phyloP scores from a whole-genome alignment of 2,113 vertebrate genomes.

The Bos indicus region DNA sequence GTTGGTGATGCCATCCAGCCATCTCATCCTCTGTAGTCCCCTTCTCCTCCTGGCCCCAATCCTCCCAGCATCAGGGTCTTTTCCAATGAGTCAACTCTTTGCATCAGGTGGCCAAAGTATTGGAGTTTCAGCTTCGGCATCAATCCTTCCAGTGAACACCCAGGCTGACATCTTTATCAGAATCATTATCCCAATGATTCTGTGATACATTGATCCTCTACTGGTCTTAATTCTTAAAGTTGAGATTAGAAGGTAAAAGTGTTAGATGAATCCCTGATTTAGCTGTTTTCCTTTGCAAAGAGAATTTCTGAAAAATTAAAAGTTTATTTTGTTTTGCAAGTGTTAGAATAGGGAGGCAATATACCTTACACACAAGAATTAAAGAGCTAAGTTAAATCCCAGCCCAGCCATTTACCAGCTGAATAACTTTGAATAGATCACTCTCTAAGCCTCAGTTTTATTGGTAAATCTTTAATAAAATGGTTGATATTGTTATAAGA shows the following conservation, averaged over 20 bases:
- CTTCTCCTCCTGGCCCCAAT: no score
- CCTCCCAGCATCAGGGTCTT: no score
- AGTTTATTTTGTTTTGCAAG: neutral
- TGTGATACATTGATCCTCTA: neutral
- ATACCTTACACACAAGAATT: neutral
- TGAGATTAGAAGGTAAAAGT: neutral
- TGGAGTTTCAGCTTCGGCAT: no score
- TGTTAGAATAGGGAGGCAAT: neutral
- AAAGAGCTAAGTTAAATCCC: neutral
- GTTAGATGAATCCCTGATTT: neutral
- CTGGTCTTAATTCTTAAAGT: neutral
- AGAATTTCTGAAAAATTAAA: neutral
- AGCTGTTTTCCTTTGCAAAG: neutral
- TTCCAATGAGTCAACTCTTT: no score
- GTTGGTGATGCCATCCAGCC: no score
- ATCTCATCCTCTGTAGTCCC: no score
- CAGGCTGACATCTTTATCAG: neutral
- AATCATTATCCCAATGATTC: neutral
- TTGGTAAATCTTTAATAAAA: slow-evolving; percentile 4
- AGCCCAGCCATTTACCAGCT: neutral
- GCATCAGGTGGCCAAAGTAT: no score
- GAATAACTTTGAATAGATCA: neutral
- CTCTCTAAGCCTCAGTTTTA: neutral
- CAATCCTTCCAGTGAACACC: no score
- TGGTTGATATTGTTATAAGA: neutral